Evolutionary conservation across 2,888 invertebrate genomes (phyloP).

Genomic region (Athalia cordata): DNA sequence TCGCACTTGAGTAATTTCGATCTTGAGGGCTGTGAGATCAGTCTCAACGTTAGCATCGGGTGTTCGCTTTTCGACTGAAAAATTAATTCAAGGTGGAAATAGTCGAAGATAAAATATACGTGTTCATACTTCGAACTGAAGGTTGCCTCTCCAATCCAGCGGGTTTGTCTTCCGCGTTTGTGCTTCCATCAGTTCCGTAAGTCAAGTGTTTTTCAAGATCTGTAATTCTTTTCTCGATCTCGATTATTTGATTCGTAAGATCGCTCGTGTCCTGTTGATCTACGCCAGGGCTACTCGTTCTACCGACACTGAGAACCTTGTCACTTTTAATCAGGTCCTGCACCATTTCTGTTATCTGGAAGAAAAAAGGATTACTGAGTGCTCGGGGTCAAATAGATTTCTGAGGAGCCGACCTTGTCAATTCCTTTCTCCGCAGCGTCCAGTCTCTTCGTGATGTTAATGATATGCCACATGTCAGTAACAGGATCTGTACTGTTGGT

Average conservation of each 20-base stretch:
- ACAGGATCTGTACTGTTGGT: slow-evolving; percentile 69
- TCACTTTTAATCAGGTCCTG: slow-evolving; percentile 60
- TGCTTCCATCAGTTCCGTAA: not conserved
- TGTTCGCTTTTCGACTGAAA: not conserved
- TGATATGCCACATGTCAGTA: slow-evolving; percentile 80
- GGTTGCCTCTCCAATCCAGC: not conserved
- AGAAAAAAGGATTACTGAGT: not conserved
- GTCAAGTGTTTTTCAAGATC: slow-evolving; percentile 51
- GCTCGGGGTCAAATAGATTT: not conserved
- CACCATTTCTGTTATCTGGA: slow-evolving; percentile 58
- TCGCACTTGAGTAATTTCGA: slow-evolving; percentile 52
- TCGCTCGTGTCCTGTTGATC: not conserved
- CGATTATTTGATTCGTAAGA: slow-evolving; percentile 71
- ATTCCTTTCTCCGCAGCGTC: slow-evolving; percentile 80
- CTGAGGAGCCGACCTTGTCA: slow-evolving; percentile 69
- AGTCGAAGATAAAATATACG: not conserved
- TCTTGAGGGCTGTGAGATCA: slow-evolving; percentile 52
- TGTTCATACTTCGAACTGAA: not conserved
- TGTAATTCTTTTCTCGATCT: slow-evolving; percentile 67
- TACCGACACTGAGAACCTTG: slow-evolving; percentile 45
- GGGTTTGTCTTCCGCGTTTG: not conserved
- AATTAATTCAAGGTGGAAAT: not conserved
- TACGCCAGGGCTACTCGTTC: slow-evolving; percentile 7
- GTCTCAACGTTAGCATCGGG: not conserved
- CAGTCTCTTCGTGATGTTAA: slow-evolving; percentile 79